Base-by-base conservation (phyloP, 2,113 vertebrate species). In the Engystomops pustulosus region DNA sequence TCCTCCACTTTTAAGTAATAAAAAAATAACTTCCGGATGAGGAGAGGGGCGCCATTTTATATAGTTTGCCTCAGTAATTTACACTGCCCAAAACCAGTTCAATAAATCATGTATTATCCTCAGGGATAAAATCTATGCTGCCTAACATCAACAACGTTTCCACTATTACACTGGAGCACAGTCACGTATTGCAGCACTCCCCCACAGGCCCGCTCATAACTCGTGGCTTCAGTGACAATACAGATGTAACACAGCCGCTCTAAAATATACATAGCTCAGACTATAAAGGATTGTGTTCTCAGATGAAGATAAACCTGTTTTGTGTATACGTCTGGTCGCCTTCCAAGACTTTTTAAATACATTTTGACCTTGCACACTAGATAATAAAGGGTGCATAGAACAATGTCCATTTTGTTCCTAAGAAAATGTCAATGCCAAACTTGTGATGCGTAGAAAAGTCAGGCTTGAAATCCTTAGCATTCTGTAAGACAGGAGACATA, bases 161-260 rank as follows among this genome's bases (percentile, higher is more conserved):
- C 55, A 20, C 49, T 58, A 10, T 38, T 77, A 51, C 49, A 77
- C 74, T n/a, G 47, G 30, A 72, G 36, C 68, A 7, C 68, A 71
- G 38, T 23, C 20, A 1, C 72, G 34, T 14, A 75, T 55, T 55
- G 47, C 72, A 76, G 44, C 38, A 0, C n/a, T 38, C 20, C 30
- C 36, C 49, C 49, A 77, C 74, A 77, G 7, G 36, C 30, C 30
- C 4, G 20, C n/a, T 30, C 18, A 38, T 32, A 34, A 2, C 34
- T 15, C 12, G 34, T 4, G 14, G 8, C 34, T 25, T 41, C 1
- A 3, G 17, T 78, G 75, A 60, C 51, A 17, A 23, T 55, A 25
- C 11, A 58, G 75, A 60, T 78, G 17, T 38, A 60, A 41, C 32
- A 78, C 20, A 58, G 34, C 75, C 60, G 20, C 75, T 41, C 6